Conservation (phyloP, 2,797 vertebrate species). For the Mycteria americana region DNA sequence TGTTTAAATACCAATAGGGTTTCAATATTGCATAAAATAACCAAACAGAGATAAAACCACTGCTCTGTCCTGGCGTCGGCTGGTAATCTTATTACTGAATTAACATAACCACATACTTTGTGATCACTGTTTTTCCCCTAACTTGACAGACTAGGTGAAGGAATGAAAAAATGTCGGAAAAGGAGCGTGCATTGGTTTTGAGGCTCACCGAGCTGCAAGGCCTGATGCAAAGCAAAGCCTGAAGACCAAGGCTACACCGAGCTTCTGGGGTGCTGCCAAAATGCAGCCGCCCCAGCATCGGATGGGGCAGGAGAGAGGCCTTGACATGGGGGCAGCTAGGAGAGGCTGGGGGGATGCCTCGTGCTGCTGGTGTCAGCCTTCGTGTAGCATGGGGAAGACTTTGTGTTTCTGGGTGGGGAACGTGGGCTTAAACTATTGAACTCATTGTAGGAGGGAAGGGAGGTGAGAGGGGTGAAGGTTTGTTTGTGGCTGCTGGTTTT, state of each 20-base stretch:
- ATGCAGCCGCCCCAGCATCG: background rate
- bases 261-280: background rate
- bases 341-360: background rate
- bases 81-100: conserved; percentile 42
- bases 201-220: background rate
- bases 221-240: background rate
- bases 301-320: background rate
- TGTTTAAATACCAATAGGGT: conserved; percentile 21
- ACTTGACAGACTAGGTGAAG: background rate
- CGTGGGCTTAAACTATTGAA: background rate
- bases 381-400: rapidly evolving
- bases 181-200: rapidly evolving
- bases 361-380: background rate
- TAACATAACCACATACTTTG: background rate
- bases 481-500: background rate
- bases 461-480: background rate
- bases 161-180: background rate
- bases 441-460: background rate
- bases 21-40: conserved; percentile 7
- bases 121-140: background rate
- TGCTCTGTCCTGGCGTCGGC: background rate
- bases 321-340: background rate
- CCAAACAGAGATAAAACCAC: conserved; percentile 19
- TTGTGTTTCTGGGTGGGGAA: background rate
- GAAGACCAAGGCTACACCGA: background rate